Percentiles rank a stretch among this genome's conserved stretches.
Conservation (phyloP, 1,140 invertebrate genomes). For the Leptinotarsa defecta region DNA sequence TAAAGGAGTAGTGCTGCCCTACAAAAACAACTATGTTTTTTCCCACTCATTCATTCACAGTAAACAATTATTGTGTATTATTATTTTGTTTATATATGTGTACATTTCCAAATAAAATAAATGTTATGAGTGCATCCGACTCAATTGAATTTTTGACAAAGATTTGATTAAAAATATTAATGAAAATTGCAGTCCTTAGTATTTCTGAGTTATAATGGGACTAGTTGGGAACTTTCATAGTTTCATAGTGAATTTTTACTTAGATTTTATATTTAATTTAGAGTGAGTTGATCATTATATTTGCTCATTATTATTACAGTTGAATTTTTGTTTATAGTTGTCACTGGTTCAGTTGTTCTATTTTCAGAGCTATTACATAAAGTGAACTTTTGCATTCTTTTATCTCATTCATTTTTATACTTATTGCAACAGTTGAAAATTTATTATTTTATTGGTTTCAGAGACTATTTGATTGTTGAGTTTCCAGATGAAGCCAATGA, state of each 20-base stretch:
- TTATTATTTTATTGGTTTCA: background rate
- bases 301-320: constrained; percentile 6
- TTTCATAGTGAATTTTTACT: constrained; percentile 1
- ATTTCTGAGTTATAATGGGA: background rate
- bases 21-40: constrained; percentile 11
- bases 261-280: constrained; percentile 14
- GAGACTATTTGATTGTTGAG: constrained; percentile 13
- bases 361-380: constrained; percentile 5
- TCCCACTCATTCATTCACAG: background rate
- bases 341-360: background rate
- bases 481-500: constrained; percentile 16
- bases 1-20: constrained; percentile 8
- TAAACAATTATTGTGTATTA: background rate
- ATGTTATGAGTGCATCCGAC: constrained; percentile 14
- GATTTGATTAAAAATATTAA: background rate
- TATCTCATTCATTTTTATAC: constrained; percentile 8
- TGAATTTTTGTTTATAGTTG: background rate
- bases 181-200: background rate
- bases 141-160: constrained; percentile 11
- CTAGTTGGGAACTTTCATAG: background rate
- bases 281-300: constrained; percentile 10
- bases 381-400: constrained; percentile 15
- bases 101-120: constrained; percentile 18
- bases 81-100: constrained; percentile 1
- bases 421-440: background rate